Percentiles rank a stretch among this genome's conserved stretches.
These are phyloP conservation scores for Scaptomyza caliginosa DNA, from an alignment of 2,888 invertebrate genomes.

Conservation along the genomic window DNA sequence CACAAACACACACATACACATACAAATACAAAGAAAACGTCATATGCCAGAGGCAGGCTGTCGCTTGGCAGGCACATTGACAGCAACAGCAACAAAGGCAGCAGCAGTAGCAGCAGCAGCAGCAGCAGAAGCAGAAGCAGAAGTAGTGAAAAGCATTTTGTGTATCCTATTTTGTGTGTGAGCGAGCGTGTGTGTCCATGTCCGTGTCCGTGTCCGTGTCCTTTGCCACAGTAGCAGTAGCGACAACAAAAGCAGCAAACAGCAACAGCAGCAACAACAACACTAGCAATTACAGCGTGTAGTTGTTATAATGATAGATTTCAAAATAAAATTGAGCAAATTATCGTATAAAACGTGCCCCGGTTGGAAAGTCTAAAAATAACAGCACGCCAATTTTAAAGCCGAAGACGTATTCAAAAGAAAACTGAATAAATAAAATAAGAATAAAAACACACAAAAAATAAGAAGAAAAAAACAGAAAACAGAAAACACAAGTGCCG, in stretches of 20 bases:
- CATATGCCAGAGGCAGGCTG: conserved; percentile 75
- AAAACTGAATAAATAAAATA: no score
- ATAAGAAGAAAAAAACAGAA: neutral
- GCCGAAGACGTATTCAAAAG: conserved; percentile 19
- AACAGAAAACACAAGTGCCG: conserved; percentile 38
- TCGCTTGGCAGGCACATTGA: conserved; percentile 62
- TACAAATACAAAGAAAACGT: conserved; percentile 65
- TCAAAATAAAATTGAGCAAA: conserved; percentile 75
- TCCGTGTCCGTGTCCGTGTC: conserved; percentile 38
- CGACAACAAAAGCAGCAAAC: conserved; percentile 26
- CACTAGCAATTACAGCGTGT: conserved; percentile 60
- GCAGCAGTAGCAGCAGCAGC: conserved; percentile 8
- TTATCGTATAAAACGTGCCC: conserved; percentile 66
- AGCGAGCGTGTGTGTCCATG: conserved; percentile 57
- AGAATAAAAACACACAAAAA: neutral
- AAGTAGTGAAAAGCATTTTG: conserved; percentile 68
- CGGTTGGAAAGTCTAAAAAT: conserved; percentile 65
- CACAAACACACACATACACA: conserved; percentile 22
- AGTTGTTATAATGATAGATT: conserved; percentile 74
- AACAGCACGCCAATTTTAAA: conserved; percentile 22
- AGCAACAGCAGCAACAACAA: conserved; percentile 15
- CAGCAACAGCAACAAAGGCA: conserved; percentile 54
- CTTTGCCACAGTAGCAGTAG: conserved; percentile 27
- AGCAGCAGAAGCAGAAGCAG: conserved; percentile 28
- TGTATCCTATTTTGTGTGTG: conserved; percentile 75